Base-by-base conservation (phyloP, 30 jellyfish, hydroid and myxozoan species). In the Pelagia noctiluca region DNA sequence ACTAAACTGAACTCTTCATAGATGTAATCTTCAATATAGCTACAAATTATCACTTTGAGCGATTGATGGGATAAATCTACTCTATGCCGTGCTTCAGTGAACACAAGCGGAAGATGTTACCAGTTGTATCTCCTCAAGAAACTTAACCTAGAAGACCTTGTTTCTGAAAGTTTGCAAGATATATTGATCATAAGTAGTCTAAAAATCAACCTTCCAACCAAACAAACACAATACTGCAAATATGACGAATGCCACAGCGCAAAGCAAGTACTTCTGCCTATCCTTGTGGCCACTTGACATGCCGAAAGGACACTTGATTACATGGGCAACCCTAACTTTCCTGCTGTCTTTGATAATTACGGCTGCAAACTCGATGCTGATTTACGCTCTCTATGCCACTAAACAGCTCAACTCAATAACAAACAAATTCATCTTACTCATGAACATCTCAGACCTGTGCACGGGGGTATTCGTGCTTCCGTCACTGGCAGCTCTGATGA, bases 221-320 rank as follows among this genome's bases (percentile, higher is more conserved):
- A n/a, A n/a, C n/a, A n/a, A n/a, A n/a, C n/a, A n/a, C n/a, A n/a
- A n/a, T n/a, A n/a, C n/a, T n/a, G n/a, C n/a, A n/a, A n/a, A n/a
- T n/a, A n/a, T n/a, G n/a, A n/a, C n/a, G n/a, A n/a, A n/a, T n/a
- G n/a, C n/a, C n/a, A n/a, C n/a, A n/a, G n/a, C n/a, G n/a, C n/a
- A n/a, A n/a, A n/a, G n/a, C n/a, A n/a, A n/a, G n/a, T n/a, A n/a
- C n/a, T n/a, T n/a, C n/a, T n/a, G n/a, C n/a, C n/a, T n/a, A n/a
- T 77, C 88, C 0, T n/a, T 60, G 19, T 77, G 78, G 78, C 88
- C 88, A 1, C 61, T 77, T 50, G 88, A 77, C 25, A 60, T 77
- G 79, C 88, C 88, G 0, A 8, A 35, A 35, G 35, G 32, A 0
- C 84, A 80, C 22, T 29, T 69, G 16, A 65, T 50, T 31, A 31